Evolutionary conservation across 2,888 invertebrate species (phyloP).

Genomic region (Stramonita haemastoma): DNA sequence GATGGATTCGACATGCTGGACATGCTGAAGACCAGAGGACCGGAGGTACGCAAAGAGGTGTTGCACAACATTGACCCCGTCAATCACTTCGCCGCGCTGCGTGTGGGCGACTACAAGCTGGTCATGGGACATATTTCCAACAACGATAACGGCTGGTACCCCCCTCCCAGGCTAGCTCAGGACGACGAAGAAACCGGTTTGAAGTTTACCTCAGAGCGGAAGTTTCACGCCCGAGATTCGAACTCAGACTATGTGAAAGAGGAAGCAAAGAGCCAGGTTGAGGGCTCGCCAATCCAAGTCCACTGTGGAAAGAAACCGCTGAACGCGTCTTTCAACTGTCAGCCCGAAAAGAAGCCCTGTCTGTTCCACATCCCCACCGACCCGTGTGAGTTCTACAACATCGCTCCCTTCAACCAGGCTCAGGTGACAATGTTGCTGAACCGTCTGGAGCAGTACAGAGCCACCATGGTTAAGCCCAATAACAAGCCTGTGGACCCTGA

Average conservation of each 20-base stretch:
- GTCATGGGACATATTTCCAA: constrained; percentile 63
- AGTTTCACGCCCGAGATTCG: background rate
- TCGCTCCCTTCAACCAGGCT: constrained; percentile 66
- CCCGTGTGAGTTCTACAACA: constrained; percentile 90
- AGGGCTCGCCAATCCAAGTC: constrained; percentile 45
- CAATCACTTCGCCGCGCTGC: constrained; percentile 58
- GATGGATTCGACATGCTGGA: constrained; percentile 90
- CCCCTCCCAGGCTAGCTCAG: constrained; percentile 57
- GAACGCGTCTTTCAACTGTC: constrained; percentile 80
- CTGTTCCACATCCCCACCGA: constrained; percentile 89
- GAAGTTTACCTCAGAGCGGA: constrained; percentile 14
- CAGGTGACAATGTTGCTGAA: constrained; percentile 67
- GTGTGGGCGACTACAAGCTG: constrained; percentile 72
- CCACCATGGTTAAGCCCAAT: constrained; percentile 86
- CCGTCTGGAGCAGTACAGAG: constrained; percentile 81
- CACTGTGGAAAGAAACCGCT: constrained; percentile 71
- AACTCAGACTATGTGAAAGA: background rate
- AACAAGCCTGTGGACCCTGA: constrained; percentile 85
- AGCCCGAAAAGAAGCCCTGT: constrained; percentile 85
- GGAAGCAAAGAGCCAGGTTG: background rate
- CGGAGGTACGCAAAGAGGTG: constrained; percentile 83
- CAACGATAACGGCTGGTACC: constrained; percentile 68
- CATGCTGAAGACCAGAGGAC: constrained; percentile 81
- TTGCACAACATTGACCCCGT: constrained; percentile 74
- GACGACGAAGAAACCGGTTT: background rate